Base-by-base conservation (phyloP, 2,113 vertebrate genomes). In the Pithys albifrons region DNA sequence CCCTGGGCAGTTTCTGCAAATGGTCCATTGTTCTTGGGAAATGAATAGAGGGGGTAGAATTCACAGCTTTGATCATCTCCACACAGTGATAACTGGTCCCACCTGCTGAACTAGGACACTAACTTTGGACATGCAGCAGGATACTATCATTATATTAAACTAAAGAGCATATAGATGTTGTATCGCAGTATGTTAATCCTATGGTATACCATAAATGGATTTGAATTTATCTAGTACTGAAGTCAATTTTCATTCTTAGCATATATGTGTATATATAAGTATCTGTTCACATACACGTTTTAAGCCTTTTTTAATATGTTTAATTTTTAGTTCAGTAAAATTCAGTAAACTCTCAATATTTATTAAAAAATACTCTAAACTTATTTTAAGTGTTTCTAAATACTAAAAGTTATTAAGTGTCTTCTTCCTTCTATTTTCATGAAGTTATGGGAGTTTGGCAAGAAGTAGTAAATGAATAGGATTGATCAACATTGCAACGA, bases 161-260 rank as follows among this genome's bases (percentile, higher is more conserved):
- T 54, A 39, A 70, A 28, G 19, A 73, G 10, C 3, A 23, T n/a
- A 35, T 17, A 16, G 48, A 75, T 12, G 2, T 46, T 79, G 4
- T 35, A n/a, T 28, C 25, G 29, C 19, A 43, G 8, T 51, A 29
- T 28, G 10, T 23, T 31, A 72, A 9, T 75, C 29, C 62, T 49
- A 41, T 3, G 10, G 12, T 41, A 39, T 54, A 29, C 0, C 0
- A 71, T n/a, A 74, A 81, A 73, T 18, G 7, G 33, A 23, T 69
- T 39, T 5, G 5, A 29, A 45, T 55, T 70, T 43, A 35, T 43
- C 41, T 11, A 35, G 18, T 14, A 33, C 5, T 39, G 3, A 74
- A 88, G 15, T 65, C 1, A n/a, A 17, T 83, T 90, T 88, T 75
- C 8, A 41, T 52, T 86, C 15, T 7, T 62, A 45, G 7, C 3